Base-by-base conservation (phyloP, 2,797 vertebrate species). In the Ceryle rudis region DNA sequence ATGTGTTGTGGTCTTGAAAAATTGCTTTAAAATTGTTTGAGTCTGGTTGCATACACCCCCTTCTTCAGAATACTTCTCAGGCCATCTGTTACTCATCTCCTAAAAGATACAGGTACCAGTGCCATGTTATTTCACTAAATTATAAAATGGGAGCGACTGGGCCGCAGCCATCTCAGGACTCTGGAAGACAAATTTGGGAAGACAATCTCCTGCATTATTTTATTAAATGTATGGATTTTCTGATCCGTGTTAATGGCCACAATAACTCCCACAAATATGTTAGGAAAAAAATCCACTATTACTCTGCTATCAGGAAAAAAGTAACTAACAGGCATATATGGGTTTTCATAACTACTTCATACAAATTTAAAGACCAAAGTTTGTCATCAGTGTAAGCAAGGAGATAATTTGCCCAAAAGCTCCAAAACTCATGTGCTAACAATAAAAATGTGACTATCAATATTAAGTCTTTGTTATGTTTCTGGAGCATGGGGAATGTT, bases 301-400 rank as follows among this genome's bases (percentile, higher is more conserved):
- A 26, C 10, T 52, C 23, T 72, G 23, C 22, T 61, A 31, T 19
- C 21, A 35, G 15, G 15, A 18, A 71, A 90, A 65, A 79, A 72
- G 1, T 42, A n/a, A 51, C 49, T 33, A 57, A 57, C 0, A 15
- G 46, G 5, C 35, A n/a, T 73, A 77, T 81, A 57, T 46, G 22
- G 21, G 15, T 33, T 95, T 95, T 92, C 51, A 49, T 70, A 80
- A 28, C 9, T 83, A 67, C 20, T 78, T 89, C 75, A 84, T 62
- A 79, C 55, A 97, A 89, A 79, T 72, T 89, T 96, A 82, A 88
- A 90, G 42, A 82, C 19, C 19, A 42, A 86, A 89, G 66, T 58
- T 89, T 90, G 49, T 41, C 46, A 86, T 86, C 69, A 58, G 41
- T 49, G 41, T 75, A 84, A 92, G 42, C 55, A 80, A 79, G 66